Evolutionary conservation across 2,888 invertebrate genomes (phyloP), one percentile per base, ranked within the genome.

Genomic region (Helleia helle): DNA sequence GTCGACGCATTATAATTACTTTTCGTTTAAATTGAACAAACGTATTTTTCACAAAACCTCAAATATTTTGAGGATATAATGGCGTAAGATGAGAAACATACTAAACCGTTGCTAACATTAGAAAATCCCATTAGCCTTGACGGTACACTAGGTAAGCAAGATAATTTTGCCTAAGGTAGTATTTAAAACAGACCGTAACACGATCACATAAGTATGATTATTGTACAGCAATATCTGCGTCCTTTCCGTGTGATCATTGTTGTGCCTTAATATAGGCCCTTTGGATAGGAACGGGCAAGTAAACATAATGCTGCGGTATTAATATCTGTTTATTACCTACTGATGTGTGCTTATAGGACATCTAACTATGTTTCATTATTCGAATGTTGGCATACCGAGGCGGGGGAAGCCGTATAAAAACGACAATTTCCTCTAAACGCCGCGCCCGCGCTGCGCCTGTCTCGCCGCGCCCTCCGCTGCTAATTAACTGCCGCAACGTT

Each of bases 351-450:
- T 71, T 71, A 69, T 69, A 75, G 76, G 73, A 73, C 69, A 74
- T 66, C 73, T 73, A 70, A 76, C 73, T 75, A 70, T 75, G 72
- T 75, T 74, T 72, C 75, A 74, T 77, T 76, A 76, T 79, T 74
- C 69, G 74, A 65, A 69, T 68, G 69, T n/a, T n/a, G n/a, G n/a
- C 56, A 57, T 58, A 63, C 55, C 50, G 51, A 52, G 62, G 60
- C 58, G 58, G 59, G 54, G 70, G 74, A 76, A 75, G 71, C 79
- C 81, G 69, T 84, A 81, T 83, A 83, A 83, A 81, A 83, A 83
- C 80, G 77, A 83, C 83, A 79, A 81, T 81, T 81, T 80, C 83
- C 81, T 80, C 80, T 71, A 72, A 77, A 74, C 74, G 77, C 67
- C 79, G 76, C 80, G 67, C 79, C 80, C 79, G 77, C 76, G 72